Base-by-base conservation (phyloP, 2,113 vertebrate species). In the Brienomyrus longianalis region DNA sequence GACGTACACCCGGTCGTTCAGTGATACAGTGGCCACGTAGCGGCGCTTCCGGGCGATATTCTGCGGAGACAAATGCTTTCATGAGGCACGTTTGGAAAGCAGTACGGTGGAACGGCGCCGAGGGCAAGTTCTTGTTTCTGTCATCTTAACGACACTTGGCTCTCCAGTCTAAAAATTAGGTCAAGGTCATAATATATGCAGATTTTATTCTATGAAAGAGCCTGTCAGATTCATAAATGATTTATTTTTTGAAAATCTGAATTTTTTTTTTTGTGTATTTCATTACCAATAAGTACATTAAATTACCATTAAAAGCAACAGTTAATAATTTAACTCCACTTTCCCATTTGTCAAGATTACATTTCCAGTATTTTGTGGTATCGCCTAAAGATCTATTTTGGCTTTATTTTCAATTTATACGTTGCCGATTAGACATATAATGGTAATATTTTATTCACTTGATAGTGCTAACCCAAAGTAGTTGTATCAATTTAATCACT, bases 21-120 rank as follows among this genome's bases (percentile, higher is more conserved):
- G 95, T 3, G 98, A 99, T 89, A 99, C 98, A 0, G 98, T 99
- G 21, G 98, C 98, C 9, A 99, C 98, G 0, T 99, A 99, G 0
- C 98, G 97, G 47, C 98, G 95, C 92, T 99, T 99, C 1, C 98
- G 96, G 5, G 97, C 98, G 91, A 99, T 99, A 93, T 98, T 99
- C 98, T 99, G 88, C 6, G 91, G 91, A 13, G 85, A 1, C 23
- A 43, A 87, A 88, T 10, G 54, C 17, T 23, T 39, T 88, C 39
- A 88, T 13, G 59, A 15, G 21, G 59, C 21, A 27, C 1, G 31
- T 19, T 80, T 80, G 74, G 17, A 43, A 43, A 80, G 74, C 35
- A 39, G 48, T 17, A n/a, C 3, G 47, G 23, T 23, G 47, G 13
- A 10, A 27, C 10, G 5, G 83, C 56, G 23, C 45, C 4, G 45